Evolutionary conservation across 2,113 vertebrate species (phyloP), one percentile per base, ranked within the genome.

Genomic region (Prionailurus viverrinus): DNA sequence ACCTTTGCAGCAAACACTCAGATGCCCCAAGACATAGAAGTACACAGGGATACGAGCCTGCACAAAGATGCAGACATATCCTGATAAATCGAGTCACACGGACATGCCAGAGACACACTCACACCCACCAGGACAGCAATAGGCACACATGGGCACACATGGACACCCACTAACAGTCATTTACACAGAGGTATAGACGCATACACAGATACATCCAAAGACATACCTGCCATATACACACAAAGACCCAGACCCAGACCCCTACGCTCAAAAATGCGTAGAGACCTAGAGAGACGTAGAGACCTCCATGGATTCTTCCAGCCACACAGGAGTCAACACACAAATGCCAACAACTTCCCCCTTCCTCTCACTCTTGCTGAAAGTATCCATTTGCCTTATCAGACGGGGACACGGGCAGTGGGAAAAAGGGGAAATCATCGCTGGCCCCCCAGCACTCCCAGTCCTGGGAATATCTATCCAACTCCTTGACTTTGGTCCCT

Each of bases 361-460:
- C 13, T 69, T n/a, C 45, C 48, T 87, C 11, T 65, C 12, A 1
- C 15, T 65, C 14, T 78, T 16, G 29, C 5, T 65, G 48, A 19
- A 63, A 27, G 4, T n/a, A 29, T 48, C 61, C n/a, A 27, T 53
- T 48, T 95, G 36, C 25, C 45, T 39, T 31, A 12, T 33, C 19
- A 82, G 48, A 61, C 3, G 15, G 10, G 39, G 4, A 21, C 73
- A 25, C 6, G 1, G 19, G 27, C 19, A 51, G 21, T 55, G 61
- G 18, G 25, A 33, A 89, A 18, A 1, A 39, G 19, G 27, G 27
- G 13, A 45, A 31, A 9, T 31, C 8, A 25, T 51, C 0, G 0
- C 15, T 66, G 41, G 21, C 7, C 21, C 65, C 65, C 55, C 25
- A 23, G 18, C 1, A 33, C 9, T 69, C 41, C 92, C 29, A 55